Conservation (phyloP, 2,888 invertebrate genomes). For the Idaea biselata region DNA sequence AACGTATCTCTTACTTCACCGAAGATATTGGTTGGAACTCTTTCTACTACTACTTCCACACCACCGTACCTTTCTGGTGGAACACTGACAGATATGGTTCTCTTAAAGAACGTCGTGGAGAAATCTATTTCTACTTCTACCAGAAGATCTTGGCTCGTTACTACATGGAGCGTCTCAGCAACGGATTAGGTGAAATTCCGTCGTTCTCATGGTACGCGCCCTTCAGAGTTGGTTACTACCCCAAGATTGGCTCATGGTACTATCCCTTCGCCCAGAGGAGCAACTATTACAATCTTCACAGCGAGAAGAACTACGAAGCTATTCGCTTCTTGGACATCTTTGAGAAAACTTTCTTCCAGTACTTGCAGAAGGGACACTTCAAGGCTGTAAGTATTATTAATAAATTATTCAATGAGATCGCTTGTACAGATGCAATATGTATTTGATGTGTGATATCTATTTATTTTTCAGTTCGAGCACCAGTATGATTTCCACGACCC, state of each 20-base stretch:
- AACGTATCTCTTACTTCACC: conserved; percentile 83
- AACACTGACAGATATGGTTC: conserved; percentile 68
- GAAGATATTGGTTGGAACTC: conserved; percentile 86
- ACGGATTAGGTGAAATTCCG: conserved; percentile 82
- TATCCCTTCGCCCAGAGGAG: conserved; percentile 81
- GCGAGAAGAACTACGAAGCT: conserved; percentile 71
- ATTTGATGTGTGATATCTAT: background rate
- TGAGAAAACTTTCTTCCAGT: conserved; percentile 76
- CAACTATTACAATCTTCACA: conserved; percentile 80
- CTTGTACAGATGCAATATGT: background rate
- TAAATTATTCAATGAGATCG: background rate
- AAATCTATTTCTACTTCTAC: conserved; percentile 83
- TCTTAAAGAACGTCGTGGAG: conserved; percentile 81
- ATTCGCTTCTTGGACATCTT: conserved; percentile 81
- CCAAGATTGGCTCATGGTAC: conserved; percentile 37
- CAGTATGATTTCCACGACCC: conserved; percentile 52
- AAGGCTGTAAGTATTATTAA: conserved; percentile 71
- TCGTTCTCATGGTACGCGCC: conserved; percentile 84
- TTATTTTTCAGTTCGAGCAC: conserved; percentile 52
- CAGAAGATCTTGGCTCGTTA: conserved; percentile 86
- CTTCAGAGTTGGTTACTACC: conserved; percentile 56
- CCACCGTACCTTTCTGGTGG: conserved; percentile 83
- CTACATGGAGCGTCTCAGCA: conserved; percentile 84
- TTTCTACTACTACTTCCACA: conserved; percentile 84
- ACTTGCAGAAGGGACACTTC: conserved; percentile 77